A percentile compares a stretch with the other conserved stretches of the same genome.
These are phyloP conservation scores for Leptinotarsa rubiginosa DNA, from an alignment of 2,888 invertebrate genomes.

Conservation along the genomic window DNA sequence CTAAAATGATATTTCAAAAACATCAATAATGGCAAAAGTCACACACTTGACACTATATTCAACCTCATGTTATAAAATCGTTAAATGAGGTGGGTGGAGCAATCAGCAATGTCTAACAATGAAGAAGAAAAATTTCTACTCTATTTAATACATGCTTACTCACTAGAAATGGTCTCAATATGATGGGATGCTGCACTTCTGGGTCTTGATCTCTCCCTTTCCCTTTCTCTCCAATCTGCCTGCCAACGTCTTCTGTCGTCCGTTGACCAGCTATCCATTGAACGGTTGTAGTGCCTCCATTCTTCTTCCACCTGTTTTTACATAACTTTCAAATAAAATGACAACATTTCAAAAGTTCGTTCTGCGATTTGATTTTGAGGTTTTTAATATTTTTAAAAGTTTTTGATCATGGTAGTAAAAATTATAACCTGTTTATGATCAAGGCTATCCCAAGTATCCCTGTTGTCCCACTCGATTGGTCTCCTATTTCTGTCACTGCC, in stretches of 20 bases:
- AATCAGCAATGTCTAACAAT: neutral
- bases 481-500: constrained; percentile 66
- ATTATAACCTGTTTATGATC: constrained; percentile 58
- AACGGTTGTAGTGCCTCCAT: constrained; percentile 62
- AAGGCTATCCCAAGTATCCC: constrained; percentile 62
- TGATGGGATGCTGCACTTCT: constrained; percentile 65
- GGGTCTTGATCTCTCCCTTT: constrained; percentile 63
- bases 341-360: no score
- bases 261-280: constrained; percentile 64
- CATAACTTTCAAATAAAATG: neutral
- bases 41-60: neutral
- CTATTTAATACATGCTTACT: neutral
- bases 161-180: constrained; percentile 39
- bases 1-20: neutral
- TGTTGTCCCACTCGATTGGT: constrained; percentile 68
- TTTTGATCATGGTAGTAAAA: neutral
- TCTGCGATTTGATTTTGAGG: no score
- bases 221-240: constrained; percentile 58
- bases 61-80: no score
- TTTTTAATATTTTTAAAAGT: no score
- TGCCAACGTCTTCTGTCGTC: constrained; percentile 69
- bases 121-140: no score
- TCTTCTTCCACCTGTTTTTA: constrained; percentile 58
- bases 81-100: no score
- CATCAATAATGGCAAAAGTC: neutral